A percentile compares a stretch with the other conserved stretches of the same genome.
Evolutionary conservation across 2,888 invertebrate species (phyloP).

Genomic region (Rotaria socialis): DNA sequence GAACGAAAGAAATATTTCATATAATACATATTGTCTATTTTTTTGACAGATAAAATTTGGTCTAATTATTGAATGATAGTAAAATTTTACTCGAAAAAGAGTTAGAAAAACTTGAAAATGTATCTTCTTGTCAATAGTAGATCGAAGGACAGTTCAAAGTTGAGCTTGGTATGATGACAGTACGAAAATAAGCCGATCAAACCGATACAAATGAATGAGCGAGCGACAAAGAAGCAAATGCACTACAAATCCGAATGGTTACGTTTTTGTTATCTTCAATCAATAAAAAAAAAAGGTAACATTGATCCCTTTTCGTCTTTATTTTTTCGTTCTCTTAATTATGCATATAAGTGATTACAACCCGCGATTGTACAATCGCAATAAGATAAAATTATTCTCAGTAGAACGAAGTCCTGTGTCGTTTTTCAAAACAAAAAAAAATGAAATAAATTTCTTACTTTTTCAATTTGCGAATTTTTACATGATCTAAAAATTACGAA

Average conservation of each 20-base stretch:
- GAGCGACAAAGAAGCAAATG: not conserved
- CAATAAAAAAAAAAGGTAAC: not conserved
- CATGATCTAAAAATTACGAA: no score
- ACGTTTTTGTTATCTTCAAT: conserved; percentile 2
- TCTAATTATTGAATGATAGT: no score
- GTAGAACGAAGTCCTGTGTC: no score
- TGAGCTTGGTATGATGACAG: not conserved
- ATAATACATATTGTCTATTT: not conserved
- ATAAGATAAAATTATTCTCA: not conserved
- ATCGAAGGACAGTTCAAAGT: not conserved
- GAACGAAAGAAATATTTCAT: not conserved
- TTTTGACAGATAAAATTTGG: not conserved
- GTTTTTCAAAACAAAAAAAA: no score
- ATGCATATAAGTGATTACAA: conserved; percentile 27
- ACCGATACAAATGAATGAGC: not conserved
- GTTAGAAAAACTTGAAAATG: no score
- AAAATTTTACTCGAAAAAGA: no score
- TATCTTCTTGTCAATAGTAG: not conserved
- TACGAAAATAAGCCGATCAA: not conserved
- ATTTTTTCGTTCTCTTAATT: not conserved
- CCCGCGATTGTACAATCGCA: not conserved
- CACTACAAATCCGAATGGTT: conserved; percentile 17
- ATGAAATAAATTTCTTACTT: no score
- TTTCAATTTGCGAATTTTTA: no score
- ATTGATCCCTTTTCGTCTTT: conserved; percentile 8